Conservation (phyloP, 2,888 invertebrate genomes). For the Ormyrus labotus region DNA sequence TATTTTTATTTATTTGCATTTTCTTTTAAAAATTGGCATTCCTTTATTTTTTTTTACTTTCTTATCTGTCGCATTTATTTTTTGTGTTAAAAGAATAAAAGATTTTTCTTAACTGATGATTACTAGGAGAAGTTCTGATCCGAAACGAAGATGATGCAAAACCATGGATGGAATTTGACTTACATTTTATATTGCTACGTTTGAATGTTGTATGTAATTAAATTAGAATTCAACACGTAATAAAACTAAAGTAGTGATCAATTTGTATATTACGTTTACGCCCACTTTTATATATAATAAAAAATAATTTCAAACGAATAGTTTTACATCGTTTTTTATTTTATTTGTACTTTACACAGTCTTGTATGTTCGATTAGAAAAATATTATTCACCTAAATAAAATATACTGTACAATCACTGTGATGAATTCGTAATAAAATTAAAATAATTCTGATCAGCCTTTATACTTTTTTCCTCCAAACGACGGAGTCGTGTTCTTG, state of each 20-base stretch:
- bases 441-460: conserved; percentile 71
- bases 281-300: conserved; percentile 71
- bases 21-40: conserved; percentile 3
- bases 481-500: conserved; percentile 69
- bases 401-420: conserved; percentile 43
- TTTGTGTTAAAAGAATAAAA: conserved; percentile 10
- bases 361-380: conserved; percentile 32
- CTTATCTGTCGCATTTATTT: neutral
- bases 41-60: neutral
- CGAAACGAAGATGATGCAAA: conserved; percentile 74
- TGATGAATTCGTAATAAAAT: conserved; percentile 64
- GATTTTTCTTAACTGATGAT: conserved; percentile 68
- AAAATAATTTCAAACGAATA: conserved; percentile 53
- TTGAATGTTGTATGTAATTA: conserved; percentile 75
- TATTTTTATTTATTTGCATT: conserved; percentile 18
- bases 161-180: conserved; percentile 69
- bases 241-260: conserved; percentile 69
- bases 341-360: conserved; percentile 56
- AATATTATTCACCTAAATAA: conserved; percentile 22
- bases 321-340: conserved; percentile 50
- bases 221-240: conserved; percentile 68
- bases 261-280: conserved; percentile 73
- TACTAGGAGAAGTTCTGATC: conserved; percentile 74
- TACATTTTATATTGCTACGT: conserved; percentile 74
- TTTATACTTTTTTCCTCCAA: conserved; percentile 71